phyloP scores from a whole-genome alignment of 2,113 vertebrate genomes.

The Megaceryle torquata region DNA sequence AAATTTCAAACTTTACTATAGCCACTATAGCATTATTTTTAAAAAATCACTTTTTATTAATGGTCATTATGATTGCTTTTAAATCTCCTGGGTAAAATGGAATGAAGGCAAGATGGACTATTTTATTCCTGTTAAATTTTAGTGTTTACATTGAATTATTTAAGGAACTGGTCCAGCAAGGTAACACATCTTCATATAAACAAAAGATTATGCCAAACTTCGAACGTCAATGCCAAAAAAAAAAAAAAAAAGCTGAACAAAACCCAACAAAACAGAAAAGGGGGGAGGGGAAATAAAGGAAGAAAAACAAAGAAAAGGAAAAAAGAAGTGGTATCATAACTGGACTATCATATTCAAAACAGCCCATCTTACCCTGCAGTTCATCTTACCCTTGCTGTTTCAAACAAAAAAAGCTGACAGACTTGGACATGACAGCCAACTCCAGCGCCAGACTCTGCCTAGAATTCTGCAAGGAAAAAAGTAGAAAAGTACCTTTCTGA shows the following conservation, averaged over 20 bases:
- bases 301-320: background rate
- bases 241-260: background rate
- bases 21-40: background rate
- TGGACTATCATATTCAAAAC: conserved; percentile 51
- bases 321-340: conserved; percentile 60
- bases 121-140: conserved; percentile 60
- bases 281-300: no score
- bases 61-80: background rate
- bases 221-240: conserved; percentile 3
- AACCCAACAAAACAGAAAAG: background rate
- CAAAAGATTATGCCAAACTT: conserved; percentile 48
- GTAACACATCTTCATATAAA: conserved; percentile 52
- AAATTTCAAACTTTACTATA: background rate
- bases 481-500: conserved; percentile 79
- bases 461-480: conserved; percentile 77
- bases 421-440: conserved; percentile 84
- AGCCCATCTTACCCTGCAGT: conserved; percentile 78
- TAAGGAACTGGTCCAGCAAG: conserved; percentile 59
- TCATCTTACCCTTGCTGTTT: conserved; percentile 79
- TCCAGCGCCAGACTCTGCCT: conserved; percentile 82
- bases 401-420: conserved; percentile 74
- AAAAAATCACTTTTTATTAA: conserved; percentile 10
- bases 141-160: conserved; percentile 19
- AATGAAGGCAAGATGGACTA: conserved; percentile 80
- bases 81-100: conserved; percentile 74